Base-by-base conservation (phyloP, 1,140 invertebrate genomes). In the Nephila pilipes region DNA sequence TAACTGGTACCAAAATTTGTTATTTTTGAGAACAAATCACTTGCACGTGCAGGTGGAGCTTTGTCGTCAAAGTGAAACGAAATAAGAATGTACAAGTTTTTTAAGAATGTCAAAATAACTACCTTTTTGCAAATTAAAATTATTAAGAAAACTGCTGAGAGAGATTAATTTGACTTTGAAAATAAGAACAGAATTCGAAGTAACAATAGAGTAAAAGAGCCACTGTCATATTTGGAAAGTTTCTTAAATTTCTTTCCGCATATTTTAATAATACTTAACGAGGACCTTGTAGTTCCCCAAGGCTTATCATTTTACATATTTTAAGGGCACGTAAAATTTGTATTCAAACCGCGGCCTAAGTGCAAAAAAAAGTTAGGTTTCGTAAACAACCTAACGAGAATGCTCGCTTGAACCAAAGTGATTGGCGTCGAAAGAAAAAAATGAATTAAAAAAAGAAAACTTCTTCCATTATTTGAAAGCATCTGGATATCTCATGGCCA, bases 351-450 rank as follows among this genome's bases (percentile, higher is more conserved):
- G 80, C 46, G 38, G 25, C 12, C n/a, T 54, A 54, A 81, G 46
- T 55, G 46, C 22, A 22, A 12, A 54, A 75, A 75, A 87, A 87
- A 22, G 29, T 87, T 54, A 22, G 16, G 14, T 87, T 87, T 87
- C 85, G 85, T 60, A 87, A 87, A 87, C 85, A 87, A 36, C 55
- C 60, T 36, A 85, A 87, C 20, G 20, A 25, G 36, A 58, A 87
- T 58, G 32, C 58, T 54, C 20, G 29, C 2, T 32, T 25, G 25
- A 75, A 18, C 25, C 29, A 60, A 87, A 87, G 16, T 87, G 85
- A 87, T 87, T 87, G 85, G 85, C 85, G 29, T 87, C 46, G 22
- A 36, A 60, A 60, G 29, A 75, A 75, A 32, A 25, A 69, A 69
- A 10, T 69, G 36, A 36, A 75, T 6, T 75, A 29, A 75, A 20